These are phyloP conservation scores for Alosa sapidissima DNA, from an alignment of 2,797 vertebrate genomes.

Conservation along the genomic window DNA sequence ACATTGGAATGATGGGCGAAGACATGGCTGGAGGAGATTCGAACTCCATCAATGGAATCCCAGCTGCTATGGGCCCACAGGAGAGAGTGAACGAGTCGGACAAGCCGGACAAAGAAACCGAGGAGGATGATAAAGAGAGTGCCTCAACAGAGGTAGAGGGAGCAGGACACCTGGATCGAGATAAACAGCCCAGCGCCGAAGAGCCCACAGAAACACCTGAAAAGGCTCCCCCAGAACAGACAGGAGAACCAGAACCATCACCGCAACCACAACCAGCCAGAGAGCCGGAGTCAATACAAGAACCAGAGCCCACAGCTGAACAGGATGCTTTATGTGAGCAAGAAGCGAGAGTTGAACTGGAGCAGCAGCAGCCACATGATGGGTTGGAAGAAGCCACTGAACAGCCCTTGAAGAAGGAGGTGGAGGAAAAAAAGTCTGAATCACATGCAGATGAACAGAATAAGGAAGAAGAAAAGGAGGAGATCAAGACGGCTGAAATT, in stretches of 20 bases:
- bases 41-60: not conserved
- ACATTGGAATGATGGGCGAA: conserved; percentile 34
- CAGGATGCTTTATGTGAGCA: not conserved
- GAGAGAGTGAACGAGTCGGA: not conserved
- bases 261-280: not conserved
- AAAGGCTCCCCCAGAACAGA: not conserved
- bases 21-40: conserved; percentile 11
- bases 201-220: not conserved
- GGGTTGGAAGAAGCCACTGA: conserved; percentile 23
- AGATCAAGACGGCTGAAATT: not conserved
- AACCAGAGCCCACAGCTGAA: not conserved
- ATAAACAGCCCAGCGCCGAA: not conserved
- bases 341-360: conserved; percentile 30
- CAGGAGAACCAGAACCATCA: not conserved
- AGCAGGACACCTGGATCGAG: not conserved
- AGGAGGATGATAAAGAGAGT: not conserved
- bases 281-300: not conserved
- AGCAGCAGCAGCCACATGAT: conserved; percentile 27
- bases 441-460: not conserved
- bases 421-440: conserved; percentile 23
- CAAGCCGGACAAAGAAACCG: not conserved
- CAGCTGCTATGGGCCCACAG: not conserved
- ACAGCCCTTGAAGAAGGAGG: not conserved
- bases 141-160: not conserved
- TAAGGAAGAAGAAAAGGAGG: not conserved